Conservation (phyloP, 2,888 invertebrate species). For the Branchipolynoe longqiensis region DNA sequence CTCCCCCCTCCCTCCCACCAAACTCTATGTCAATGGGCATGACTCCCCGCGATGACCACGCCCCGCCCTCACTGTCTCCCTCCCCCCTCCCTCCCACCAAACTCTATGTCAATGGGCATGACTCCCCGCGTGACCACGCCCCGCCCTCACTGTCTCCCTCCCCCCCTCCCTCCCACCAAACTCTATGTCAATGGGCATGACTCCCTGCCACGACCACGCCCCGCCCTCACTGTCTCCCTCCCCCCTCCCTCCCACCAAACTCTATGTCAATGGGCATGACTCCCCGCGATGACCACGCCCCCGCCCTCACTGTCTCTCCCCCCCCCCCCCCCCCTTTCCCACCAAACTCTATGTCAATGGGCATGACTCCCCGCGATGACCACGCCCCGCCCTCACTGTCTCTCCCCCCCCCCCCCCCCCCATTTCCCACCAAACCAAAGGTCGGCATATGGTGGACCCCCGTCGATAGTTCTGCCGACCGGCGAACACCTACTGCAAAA, state of each 20-base stretch:
- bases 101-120: not conserved
- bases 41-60: too few relatives aligned
- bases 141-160: not conserved
- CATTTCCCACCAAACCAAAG: too few relatives aligned
- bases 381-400: not conserved
- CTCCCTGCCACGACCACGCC: not conserved
- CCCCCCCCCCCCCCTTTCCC: not conserved
- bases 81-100: not conserved
- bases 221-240: not conserved
- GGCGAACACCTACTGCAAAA: too few relatives aligned
- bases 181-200: too few relatives aligned
- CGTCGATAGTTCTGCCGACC: too few relatives aligned
- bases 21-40: too few relatives aligned
- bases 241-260: not conserved
- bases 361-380: not conserved
- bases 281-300: not conserved
- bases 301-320: not conserved
- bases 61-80: not conserved
- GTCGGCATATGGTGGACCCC: too few relatives aligned
- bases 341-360: too few relatives aligned
- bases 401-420: too few relatives aligned
- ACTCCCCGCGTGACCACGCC: not conserved
- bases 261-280: not conserved
- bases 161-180: constrained; percentile 3
- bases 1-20: too few relatives aligned